Conservation (phyloP, 2,888 invertebrate species). For the Quadroppia sp. region DNA sequence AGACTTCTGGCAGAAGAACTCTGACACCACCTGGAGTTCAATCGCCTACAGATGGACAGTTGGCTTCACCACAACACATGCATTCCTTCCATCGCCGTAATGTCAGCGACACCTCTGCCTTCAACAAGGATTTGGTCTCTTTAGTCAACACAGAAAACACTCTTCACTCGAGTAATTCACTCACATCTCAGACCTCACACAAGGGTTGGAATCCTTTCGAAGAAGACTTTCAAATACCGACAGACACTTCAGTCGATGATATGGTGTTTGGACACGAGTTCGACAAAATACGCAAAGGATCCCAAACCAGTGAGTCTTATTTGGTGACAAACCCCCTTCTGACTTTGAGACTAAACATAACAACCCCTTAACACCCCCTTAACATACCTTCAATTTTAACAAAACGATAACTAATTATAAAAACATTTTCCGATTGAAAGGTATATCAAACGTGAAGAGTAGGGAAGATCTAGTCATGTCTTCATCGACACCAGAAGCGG, state of each 20-base stretch:
- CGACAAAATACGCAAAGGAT: conserved; percentile 71
- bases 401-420: neutral
- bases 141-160: conserved; percentile 23
- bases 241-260: conserved; percentile 65
- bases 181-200: conserved; percentile 13
- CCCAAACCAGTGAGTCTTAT: conserved; percentile 66
- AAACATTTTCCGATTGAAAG: conserved; percentile 51
- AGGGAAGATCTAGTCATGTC: conserved; percentile 65
- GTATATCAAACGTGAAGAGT: conserved; percentile 66
- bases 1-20: conserved; percentile 10
- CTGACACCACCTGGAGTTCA: conserved; percentile 40
- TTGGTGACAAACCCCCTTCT: too few species aligned
- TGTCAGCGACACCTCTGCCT: conserved; percentile 77
- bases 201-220: conserved; percentile 75
- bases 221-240: conserved; percentile 65
- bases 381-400: too few species aligned
- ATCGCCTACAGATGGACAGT: neutral
- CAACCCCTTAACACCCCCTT: too few species aligned
- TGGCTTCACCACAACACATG: neutral
- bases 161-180: neutral
- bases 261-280: conserved; percentile 77
- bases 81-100: conserved; percentile 65
- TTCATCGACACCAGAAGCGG: conserved; percentile 60
- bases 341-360: neutral
- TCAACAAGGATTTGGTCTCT: conserved; percentile 62